phyloP scores from a whole-genome alignment of 2,797 vertebrate species.

The Hemibagrus guttatus region DNA sequence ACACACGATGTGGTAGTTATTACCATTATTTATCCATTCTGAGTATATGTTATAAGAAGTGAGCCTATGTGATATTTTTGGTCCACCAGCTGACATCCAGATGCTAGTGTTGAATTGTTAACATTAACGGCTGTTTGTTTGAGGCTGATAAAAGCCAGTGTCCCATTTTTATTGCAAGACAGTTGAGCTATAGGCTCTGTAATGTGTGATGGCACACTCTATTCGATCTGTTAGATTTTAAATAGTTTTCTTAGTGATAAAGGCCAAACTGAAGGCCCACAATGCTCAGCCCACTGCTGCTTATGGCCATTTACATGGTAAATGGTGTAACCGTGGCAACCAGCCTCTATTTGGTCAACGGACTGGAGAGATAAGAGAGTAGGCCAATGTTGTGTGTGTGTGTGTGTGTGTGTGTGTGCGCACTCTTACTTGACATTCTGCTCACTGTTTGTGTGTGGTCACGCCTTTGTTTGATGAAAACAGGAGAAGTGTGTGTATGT shows the following conservation, averaged over 20 bases:
- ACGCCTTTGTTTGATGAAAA: constrained; percentile 42
- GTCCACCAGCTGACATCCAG: constrained; percentile 4
- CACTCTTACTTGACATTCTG: constrained; percentile 39
- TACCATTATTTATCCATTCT: no score
- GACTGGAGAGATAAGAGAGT: constrained; percentile 49
- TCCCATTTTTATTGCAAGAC: constrained; percentile 3
- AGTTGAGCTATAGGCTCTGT: constrained; percentile 8
- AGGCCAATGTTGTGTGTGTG: neutral
- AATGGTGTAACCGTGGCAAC: constrained; percentile 57
- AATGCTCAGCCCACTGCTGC: neutral
- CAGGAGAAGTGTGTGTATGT: constrained; percentile 27
- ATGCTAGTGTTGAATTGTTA: constrained; percentile 17
- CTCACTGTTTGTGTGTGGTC: constrained; percentile 36
- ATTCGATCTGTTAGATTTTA: constrained; percentile 21
- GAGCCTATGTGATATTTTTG: neutral
- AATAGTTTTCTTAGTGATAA: constrained; percentile 19
- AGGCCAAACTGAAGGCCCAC: constrained; percentile 10
- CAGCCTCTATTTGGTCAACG: constrained; percentile 48
- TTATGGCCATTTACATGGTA: constrained; percentile 51
- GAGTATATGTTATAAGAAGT: neutral
- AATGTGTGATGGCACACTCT: neutral
- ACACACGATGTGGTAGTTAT: no score
- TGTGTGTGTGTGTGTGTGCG: constrained; percentile 28
- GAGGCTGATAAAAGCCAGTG: constrained; percentile 14
- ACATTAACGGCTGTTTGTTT: constrained; percentile 10